Evolutionary conservation across 2,888 invertebrate genomes (phyloP), one percentile per base, ranked within the genome.

Genomic region (Noctua pronuba): DNA sequence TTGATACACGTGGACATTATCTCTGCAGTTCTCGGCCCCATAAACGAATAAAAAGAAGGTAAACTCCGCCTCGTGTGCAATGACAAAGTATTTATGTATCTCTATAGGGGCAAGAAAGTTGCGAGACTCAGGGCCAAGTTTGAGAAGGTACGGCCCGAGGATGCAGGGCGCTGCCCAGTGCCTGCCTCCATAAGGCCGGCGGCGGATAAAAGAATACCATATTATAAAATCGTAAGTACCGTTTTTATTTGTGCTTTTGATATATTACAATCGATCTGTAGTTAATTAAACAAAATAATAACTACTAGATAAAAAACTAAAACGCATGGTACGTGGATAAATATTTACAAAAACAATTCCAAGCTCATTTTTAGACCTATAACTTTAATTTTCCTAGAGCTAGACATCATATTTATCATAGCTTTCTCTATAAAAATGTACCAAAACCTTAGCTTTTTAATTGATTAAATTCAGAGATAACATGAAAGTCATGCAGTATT

Each of bases 101-200:
- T 49, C 1, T 31, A 4, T 46, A 82, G 75, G 55, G 41, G 75
- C n/a, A 68, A 82, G 13, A 68, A 58, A 16, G 38, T 82, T 44
- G 80, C 82, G 24, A 82, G 49, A n/a, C 46, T 75, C 41, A 76
- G 64, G 46, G 68, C 31, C 24, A 82, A 46, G 13, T 58, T 69
- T 28, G 64, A 82, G 46, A 65, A n/a, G 41, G 38, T 62, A n/a
- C 24, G 0, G 46, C 41, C 0, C 5, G 18, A 41, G 41, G 52
- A 76, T 49, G 69, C 77, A 18, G 18, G 7, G 49, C 65, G 58
- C 16, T 80, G 77, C 21, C 11, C 35, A 18, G 58, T 82, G 55
- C 77, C 77, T 41, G 68, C 76, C 24, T 55, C 52, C 13, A 4
- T 82, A 65, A 28, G 46, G 28, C 58, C 41, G 6, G n/a, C 28